Base-by-base conservation (phyloP, 2,797 vertebrate genomes). In the Notolepis coatsorum region DNA sequence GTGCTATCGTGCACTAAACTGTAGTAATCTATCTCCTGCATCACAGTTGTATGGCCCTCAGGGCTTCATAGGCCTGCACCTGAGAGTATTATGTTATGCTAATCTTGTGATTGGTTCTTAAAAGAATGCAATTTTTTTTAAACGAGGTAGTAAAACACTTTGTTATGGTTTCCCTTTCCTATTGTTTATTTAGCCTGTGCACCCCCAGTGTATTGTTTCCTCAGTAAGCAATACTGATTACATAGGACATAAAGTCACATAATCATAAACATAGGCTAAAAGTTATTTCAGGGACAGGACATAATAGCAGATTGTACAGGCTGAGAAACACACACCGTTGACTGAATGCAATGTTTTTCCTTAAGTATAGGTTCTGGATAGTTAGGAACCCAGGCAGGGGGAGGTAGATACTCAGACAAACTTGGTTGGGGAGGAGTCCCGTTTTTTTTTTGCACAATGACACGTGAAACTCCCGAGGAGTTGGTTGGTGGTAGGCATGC, bases 381-480 rank as follows among this genome's bases (percentile, higher is more conserved):
- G 20, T 13, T 7, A 43, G 20, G 33, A 70, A 45, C 62, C 49
- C 38, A 73, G 66, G 68, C 38, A 73, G 66, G 68, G 70, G 85
- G 77, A 75, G 80, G 83, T 42, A 57, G 68, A 73, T 67, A 71
- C 25, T 63, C 37, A 59, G 67, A 71, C 70, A 63, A 71, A 60
- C 20, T 45, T 15, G 60, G 78, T 75, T 80, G 83, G 88, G 89
- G 89, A 88, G 89, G 90, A 90, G 89, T 82, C 71, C 35, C 1
- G 10, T 0, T 37, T 62, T 66, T 71, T 62, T 71, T 43, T 67
- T 72, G 49, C 24, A 66, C 23, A 65, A 58, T 88, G 90, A 91
- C 90, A 91, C 90, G 89, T 91, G 86, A 91, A 90, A 86, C 81
- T 87, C 68, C 71, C 23, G 65, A 86, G 77, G 67, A 89, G 61